Evolutionary conservation across 2,113 vertebrate species (phyloP).

Genomic region (Choloepus hoffmanni): DNA sequence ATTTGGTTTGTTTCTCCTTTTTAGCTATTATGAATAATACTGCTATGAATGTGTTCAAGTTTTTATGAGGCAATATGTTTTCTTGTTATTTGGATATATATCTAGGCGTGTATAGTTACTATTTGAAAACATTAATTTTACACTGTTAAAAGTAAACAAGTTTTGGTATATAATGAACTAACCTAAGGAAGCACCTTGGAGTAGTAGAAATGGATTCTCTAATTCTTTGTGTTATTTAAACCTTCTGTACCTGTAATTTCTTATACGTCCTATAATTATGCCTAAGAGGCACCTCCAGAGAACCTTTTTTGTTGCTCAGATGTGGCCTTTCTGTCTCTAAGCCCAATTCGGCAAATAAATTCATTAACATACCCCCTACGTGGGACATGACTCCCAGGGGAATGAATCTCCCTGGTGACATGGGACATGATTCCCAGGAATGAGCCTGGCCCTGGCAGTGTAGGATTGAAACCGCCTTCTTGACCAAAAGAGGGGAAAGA

Average conservation of each 20-base stretch:
- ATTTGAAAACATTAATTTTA: slow-evolving; percentile 33
- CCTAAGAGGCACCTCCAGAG: too few relatives aligned
- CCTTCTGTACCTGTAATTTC: not conserved
- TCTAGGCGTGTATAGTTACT: not conserved
- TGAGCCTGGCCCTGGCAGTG: too few relatives aligned
- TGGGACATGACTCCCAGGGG: too few relatives aligned
- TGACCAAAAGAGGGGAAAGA: too few relatives aligned
- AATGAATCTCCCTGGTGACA: too few relatives aligned
- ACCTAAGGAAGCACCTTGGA: not conserved
- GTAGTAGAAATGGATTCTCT: not conserved
- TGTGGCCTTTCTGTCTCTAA: too few relatives aligned
- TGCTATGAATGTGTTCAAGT: not conserved
- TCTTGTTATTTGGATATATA: not conserved
- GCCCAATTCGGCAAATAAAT: too few relatives aligned
- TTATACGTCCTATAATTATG: not conserved
- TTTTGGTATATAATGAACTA: not conserved
- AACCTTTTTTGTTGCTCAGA: too few relatives aligned
- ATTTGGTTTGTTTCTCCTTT: not conserved
- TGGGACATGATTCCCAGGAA: too few relatives aligned
- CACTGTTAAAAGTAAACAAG: slow-evolving; percentile 17
- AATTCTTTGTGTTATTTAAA: not conserved
- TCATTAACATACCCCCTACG: too few relatives aligned
- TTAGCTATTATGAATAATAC: not conserved
- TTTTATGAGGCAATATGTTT: not conserved
- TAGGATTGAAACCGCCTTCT: too few relatives aligned